Conservation (phyloP, 2,797 vertebrate species). For the Acanthornis magna region DNA sequence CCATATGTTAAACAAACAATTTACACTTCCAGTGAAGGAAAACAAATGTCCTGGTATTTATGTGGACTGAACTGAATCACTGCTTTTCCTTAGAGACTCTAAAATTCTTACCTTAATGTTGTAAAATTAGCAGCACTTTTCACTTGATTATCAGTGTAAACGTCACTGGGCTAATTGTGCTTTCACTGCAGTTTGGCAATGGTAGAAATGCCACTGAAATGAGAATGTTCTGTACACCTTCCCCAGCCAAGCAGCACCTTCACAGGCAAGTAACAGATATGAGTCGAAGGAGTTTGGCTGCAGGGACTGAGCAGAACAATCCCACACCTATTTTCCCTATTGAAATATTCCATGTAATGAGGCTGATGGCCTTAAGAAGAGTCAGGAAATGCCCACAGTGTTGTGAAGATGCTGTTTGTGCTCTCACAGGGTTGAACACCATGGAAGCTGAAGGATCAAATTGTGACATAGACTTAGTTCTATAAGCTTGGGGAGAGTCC, state of each 20-base stretch:
- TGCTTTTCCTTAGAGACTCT: background rate
- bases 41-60: slow-evolving; percentile 44
- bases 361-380: background rate
- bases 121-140: slow-evolving; percentile 49
- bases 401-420: background rate
- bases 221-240: background rate
- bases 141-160: slow-evolving; percentile 44
- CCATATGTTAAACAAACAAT: slow-evolving; percentile 64
- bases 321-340: background rate
- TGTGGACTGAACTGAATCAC: slow-evolving; percentile 24
- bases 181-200: background rate
- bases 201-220: background rate
- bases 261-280: background rate
- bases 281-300: background rate
- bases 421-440: background rate
- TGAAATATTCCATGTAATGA: background rate
- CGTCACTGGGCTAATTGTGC: background rate
- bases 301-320: background rate
- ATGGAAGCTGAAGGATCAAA: background rate
- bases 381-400: background rate
- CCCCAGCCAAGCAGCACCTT: background rate
- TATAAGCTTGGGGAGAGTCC: background rate
- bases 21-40: slow-evolving; percentile 57
- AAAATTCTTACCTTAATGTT: background rate
- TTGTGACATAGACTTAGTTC: background rate